These are phyloP conservation scores for Haliaeetus leucogaster DNA, from an alignment of 2,113 vertebrate genomes.

Conservation along the genomic window DNA sequence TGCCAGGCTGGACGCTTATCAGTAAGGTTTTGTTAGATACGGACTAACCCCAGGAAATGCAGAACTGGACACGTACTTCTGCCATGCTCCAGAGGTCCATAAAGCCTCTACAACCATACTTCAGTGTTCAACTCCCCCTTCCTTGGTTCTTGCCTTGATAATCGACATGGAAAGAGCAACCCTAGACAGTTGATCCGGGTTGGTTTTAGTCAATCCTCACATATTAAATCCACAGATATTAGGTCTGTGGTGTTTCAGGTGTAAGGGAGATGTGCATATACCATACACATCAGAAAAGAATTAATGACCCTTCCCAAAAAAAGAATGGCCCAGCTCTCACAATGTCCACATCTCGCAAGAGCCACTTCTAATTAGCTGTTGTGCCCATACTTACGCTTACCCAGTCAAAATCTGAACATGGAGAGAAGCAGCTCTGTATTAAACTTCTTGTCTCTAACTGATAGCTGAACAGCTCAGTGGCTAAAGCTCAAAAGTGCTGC, in stretches of 20 bases:
- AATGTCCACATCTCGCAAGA: not conserved
- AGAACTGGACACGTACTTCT: not conserved
- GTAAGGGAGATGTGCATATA: not conserved
- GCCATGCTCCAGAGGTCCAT: not conserved
- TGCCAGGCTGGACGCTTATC: not conserved
- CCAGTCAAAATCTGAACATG: not conserved
- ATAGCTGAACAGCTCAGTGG: not conserved
- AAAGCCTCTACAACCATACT: not conserved
- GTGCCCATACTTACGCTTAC: not conserved
- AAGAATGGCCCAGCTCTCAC: not conserved
- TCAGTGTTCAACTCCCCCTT: not conserved
- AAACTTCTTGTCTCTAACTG: not conserved
- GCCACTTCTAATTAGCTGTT: not conserved
- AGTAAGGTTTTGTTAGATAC: not conserved
- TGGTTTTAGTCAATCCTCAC: not conserved
- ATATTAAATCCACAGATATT: not conserved
- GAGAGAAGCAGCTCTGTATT: not conserved
- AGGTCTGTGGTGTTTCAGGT: not conserved
- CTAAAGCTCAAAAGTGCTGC: not conserved
- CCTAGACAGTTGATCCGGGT: not conserved
- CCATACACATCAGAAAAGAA: not conserved
- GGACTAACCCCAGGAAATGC: not conserved
- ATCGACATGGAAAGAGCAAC: fast-evolving
- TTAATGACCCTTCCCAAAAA: not conserved
- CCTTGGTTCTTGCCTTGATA: not conserved